Percentiles rank a stretch among this genome's conserved stretches.
Evolutionary conservation across 2,888 invertebrate genomes (phyloP).

Genomic region (Galeruca laticollis): DNA sequence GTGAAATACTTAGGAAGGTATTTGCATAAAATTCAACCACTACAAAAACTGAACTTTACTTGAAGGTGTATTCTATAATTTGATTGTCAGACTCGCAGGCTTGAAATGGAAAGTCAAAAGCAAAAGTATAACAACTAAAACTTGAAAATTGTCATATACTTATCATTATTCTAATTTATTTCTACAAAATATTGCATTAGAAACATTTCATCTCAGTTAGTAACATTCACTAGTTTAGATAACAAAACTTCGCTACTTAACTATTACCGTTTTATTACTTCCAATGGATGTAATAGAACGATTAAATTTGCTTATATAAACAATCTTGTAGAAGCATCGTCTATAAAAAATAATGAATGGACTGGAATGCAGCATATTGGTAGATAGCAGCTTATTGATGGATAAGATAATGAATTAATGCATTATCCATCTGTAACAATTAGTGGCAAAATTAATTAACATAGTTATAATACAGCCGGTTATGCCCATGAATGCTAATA

Average conservation of each 20-base stretch:
- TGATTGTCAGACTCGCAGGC: no score
- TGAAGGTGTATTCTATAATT: no score
- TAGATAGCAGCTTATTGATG: slow-evolving; percentile 49
- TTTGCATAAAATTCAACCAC: no score
- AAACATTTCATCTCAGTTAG: no score
- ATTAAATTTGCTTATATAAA: not conserved
- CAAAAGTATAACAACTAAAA: no score
- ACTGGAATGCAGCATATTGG: slow-evolving; percentile 33
- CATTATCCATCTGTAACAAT: slow-evolving; percentile 61
- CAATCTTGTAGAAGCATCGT: not conserved
- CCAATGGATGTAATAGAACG: not conserved
- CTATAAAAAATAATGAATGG: slow-evolving; percentile 26
- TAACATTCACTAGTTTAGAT: not conserved
- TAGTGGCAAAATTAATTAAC: slow-evolving; percentile 64
- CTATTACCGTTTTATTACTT: not conserved
- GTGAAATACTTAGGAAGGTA: no score
- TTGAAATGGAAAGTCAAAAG: no score
- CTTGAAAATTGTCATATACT: no score
- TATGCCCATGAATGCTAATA: slow-evolving; percentile 64
- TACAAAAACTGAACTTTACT: no score
- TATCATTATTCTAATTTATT: no score
- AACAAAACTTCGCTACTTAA: not conserved
- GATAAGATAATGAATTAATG: slow-evolving; percentile 59
- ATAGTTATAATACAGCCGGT: slow-evolving; percentile 64
- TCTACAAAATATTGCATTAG: no score